These are phyloP conservation scores for Amyelois transitella DNA, from an alignment of 1,140 invertebrate species.

Conservation along the genomic window DNA sequence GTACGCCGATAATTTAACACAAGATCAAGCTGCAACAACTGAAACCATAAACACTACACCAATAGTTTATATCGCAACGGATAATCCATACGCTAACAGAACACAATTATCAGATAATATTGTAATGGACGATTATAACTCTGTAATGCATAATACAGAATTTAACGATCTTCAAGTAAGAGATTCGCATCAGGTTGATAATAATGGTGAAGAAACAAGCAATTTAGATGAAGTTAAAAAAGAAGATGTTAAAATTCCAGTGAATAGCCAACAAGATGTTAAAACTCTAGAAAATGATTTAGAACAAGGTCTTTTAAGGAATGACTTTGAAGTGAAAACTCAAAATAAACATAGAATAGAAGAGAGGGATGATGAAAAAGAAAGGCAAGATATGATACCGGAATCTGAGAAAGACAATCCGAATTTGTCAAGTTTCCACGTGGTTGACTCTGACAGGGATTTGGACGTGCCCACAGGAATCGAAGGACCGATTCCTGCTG, in stretches of 20 bases:
- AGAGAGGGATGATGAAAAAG: constrained; percentile 1
- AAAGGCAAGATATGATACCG: neutral
- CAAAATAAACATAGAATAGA: neutral
- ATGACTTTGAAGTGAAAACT: neutral
- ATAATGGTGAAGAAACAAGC: neutral
- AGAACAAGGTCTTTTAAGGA: neutral
- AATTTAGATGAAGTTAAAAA: constrained; percentile 3
- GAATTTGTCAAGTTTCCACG: constrained; percentile 43
- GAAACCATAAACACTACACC: neutral
- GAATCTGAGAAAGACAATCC: constrained; percentile 28
- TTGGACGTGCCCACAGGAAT: constrained; percentile 75
- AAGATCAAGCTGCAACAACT: constrained; percentile 1
- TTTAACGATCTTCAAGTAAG: neutral
- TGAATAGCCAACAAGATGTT: neutral
- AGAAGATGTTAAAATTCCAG: neutral
- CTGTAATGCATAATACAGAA: neutral
- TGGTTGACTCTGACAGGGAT: constrained; percentile 74
- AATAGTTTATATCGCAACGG: neutral
- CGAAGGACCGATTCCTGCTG: constrained; percentile 74
- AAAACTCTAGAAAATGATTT: no score
- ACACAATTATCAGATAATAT: neutral
- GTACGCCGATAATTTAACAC: constrained; percentile 43
- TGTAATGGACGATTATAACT: neutral
- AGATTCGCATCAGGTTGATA: neutral
- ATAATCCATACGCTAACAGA: neutral